Base-by-base conservation (phyloP, 1,140 invertebrate genomes). In the Drosophila quadrilineata region DNA sequence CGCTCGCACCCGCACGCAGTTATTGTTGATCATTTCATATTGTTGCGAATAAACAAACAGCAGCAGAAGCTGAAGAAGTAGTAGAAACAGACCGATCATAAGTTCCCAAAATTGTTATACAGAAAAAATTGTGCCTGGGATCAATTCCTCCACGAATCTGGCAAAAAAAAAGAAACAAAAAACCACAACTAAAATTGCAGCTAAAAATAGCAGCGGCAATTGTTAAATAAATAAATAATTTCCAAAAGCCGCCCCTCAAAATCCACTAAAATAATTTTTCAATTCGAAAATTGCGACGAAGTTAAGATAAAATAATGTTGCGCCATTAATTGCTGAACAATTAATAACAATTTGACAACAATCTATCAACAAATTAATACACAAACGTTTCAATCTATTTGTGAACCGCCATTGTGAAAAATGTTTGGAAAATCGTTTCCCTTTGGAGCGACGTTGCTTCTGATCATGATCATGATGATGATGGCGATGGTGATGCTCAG, bases 191-290 rank as follows among this genome's bases (percentile, higher is more conserved):
- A n/a, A n/a, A n/a, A n/a, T n/a, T n/a, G n/a, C n/a, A n/a, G n/a
- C 77, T 84, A 84, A 66, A 84, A 82, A 82, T 82, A 82, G 77
- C 50, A 48, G 62, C 60, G 69, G 52, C 73, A 70, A 82, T 84
- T 73, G 69, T 71, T 74, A 70, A 85, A 85, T 66, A 85, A 73
- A 77, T 82, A 73, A 71, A 53, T 49, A 58, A 56, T 14, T 22
- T 6, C 22, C 24, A 16, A 6, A 38, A 19, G 2, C 14, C 36
- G 3, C 4, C n/a, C 17, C 9, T 38, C 36, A 14, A 45, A 10
- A 45, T 28, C 26, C 24, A 26, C 57, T 26, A 21, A 59, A 17
- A 10, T 33, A 41, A 53, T 65, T 59, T 59, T 50, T 50, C n/a
- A 79, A 80, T 72, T 75, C 60, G 57, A 63, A 82, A 53, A 75